Conservation (phyloP, 1,140 invertebrate species). For the Druon quercuslanigerum region DNA sequence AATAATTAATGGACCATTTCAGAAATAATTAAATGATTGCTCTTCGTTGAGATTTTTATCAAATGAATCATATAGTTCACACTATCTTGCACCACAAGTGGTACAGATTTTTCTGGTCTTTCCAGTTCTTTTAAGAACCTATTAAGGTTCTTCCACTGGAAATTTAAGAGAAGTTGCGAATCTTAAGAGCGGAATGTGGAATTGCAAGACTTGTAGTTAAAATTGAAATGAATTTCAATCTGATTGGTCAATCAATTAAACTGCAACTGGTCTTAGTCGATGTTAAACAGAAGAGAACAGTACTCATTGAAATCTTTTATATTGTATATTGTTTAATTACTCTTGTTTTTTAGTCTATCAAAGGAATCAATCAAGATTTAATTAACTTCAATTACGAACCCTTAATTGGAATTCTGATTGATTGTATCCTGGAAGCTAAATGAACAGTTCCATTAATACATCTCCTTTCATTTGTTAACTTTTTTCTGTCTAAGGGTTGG, state of each 20-base stretch:
- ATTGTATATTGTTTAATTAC: no score
- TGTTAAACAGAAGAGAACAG: no score
- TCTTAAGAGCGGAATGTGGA: background rate
- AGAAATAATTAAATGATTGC: slow-evolving; percentile 5
- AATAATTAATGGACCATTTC: background rate
- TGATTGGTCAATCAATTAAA: background rate
- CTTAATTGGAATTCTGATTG: no score
- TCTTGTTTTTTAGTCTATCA: no score
- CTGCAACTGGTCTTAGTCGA: no score
- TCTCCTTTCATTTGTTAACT: no score
- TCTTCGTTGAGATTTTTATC: slow-evolving; percentile 20
- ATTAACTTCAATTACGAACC: no score
- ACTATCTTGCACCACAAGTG: slow-evolving; percentile 1
- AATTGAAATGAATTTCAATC: background rate
- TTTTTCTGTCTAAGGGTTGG: no score
- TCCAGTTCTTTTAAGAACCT: background rate
- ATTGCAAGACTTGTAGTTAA: background rate
- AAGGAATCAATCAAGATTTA: no score
- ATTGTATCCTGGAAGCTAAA: background rate
- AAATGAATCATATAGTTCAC: slow-evolving; percentile 6
- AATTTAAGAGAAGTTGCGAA: slow-evolving; percentile 8
- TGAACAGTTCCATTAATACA: no score
- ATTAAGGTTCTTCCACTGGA: background rate
- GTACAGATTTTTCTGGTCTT: slow-evolving; percentile 12
- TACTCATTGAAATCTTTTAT: no score